Conservation (phyloP, 2,888 invertebrate species). For the Proisotoma minuta region DNA sequence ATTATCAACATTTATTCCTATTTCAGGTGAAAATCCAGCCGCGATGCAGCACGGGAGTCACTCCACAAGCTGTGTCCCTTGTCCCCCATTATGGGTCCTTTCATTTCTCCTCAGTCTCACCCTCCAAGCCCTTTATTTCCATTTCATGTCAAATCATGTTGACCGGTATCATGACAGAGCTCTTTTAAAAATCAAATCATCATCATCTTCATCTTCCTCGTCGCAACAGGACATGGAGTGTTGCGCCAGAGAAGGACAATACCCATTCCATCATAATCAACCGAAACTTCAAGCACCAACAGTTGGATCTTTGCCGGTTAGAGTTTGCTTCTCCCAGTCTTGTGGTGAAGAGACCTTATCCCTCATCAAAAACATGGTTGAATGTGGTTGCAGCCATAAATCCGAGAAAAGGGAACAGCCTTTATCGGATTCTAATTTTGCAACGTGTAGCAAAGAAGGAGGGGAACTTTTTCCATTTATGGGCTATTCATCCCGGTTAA, state of each 20-base stretch:
- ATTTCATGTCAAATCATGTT: slow-evolving; percentile 39
- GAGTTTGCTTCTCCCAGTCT: not conserved
- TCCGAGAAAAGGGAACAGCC: not conserved
- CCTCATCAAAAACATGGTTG: not conserved
- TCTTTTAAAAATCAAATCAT: not conserved
- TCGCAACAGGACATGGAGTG: not conserved
- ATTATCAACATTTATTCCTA: slow-evolving; percentile 1
- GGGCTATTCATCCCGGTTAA: not conserved
- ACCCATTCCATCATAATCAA: slow-evolving; percentile 12
- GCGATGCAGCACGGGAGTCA: slow-evolving; percentile 67
- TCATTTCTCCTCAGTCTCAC: slow-evolving; percentile 46
- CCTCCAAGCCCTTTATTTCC: slow-evolving; percentile 45
- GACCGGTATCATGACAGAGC: slow-evolving; percentile 29
- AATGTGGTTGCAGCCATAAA: not conserved
- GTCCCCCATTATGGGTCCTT: slow-evolving; percentile 46
- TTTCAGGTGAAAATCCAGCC: slow-evolving; percentile 66
- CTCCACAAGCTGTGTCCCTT: slow-evolving; percentile 45
- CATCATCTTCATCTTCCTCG: slow-evolving; percentile 4
- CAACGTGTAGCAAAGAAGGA: not conserved
- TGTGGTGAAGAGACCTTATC: not conserved
- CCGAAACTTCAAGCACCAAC: not conserved
- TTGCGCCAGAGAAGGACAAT: not conserved
- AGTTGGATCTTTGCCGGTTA: too few species aligned
- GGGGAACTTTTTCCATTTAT: not conserved
- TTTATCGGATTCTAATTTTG: not conserved